A percentile compares a stretch with the other conserved stretches of the same genome.
These are phyloP conservation scores for Lymantria monacha DNA, from an alignment of 2,888 invertebrate species.

Conservation along the genomic window DNA sequence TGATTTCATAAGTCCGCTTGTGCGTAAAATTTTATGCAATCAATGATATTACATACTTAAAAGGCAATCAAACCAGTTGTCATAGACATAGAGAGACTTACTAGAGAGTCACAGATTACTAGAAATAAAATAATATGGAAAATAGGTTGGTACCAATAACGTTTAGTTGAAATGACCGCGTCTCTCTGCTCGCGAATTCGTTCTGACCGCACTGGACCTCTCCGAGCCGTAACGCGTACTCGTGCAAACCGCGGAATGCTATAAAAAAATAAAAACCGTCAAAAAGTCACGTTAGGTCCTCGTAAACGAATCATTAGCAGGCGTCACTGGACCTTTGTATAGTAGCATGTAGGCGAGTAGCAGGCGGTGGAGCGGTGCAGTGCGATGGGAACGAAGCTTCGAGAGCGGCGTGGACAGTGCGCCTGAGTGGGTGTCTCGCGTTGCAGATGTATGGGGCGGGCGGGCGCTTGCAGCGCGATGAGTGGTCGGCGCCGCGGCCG, in stretches of 20 bases:
- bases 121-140: conserved; percentile 12
- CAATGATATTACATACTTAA: not conserved
- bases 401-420: conserved; percentile 61
- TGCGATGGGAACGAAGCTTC: conserved; percentile 73
- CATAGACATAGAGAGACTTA: not conserved
- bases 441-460: conserved; percentile 74
- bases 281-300: conserved; percentile 48
- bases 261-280: conserved; percentile 31
- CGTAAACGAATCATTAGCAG: conserved; percentile 44
- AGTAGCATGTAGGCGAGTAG: conserved; percentile 46
- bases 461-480: conserved; percentile 58
- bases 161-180: conserved; percentile 59
- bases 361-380: conserved; percentile 68
- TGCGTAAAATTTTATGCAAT: not conserved
- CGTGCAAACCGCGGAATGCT: conserved; percentile 51
- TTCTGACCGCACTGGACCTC: conserved; percentile 80
- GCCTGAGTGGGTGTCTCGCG: conserved; percentile 77
- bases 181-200: conserved; percentile 68
- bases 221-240: conserved; percentile 66
- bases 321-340: conserved; percentile 46
- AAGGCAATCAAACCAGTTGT: not conserved
- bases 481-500: conserved; percentile 66
- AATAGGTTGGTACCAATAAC: conserved; percentile 69
- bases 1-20: not conserved
- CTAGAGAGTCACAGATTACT: not conserved